Conservation (phyloP, 2,113 vertebrate species). For the Glareola pratincola region DNA sequence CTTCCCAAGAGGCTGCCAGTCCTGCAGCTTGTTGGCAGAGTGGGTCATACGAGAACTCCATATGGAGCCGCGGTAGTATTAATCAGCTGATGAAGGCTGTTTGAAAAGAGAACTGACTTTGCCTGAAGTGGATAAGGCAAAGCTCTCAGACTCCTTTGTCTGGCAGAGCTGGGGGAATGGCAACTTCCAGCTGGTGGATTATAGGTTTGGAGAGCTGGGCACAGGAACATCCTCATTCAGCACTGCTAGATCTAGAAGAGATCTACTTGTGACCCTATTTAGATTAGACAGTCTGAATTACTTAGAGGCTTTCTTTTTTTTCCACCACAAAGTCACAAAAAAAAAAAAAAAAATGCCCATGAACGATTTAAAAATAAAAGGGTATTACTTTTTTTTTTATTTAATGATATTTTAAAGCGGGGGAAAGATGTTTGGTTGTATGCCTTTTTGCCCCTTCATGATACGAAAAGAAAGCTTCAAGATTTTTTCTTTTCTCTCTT, state of each 20-base stretch:
- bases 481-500: not conserved
- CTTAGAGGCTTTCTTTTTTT: not conserved
- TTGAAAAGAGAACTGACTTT: conserved; percentile 5
- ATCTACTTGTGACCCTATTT: not conserved
- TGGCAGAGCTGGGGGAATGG: not conserved
- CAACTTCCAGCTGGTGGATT: not conserved
- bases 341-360: not conserved
- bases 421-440: not conserved
- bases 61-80: not conserved
- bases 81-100: not conserved
- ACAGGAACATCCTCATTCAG: not conserved
- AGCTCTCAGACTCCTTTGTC: conserved; percentile 10
- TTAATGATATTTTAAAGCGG: not conserved
- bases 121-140: not conserved
- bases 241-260: not conserved
- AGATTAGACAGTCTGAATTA: not conserved
- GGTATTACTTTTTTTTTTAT: not conserved
- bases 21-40: conserved; percentile 8
- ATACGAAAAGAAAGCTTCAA: not conserved
- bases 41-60: not conserved
- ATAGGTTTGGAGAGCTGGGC: not conserved
- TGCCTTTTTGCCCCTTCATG: not conserved
- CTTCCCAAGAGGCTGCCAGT: not conserved
- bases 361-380: not conserved
- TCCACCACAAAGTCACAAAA: not conserved